These are phyloP conservation scores for Zosterops japonicus DNA, from an alignment of 2,113 vertebrate species.

Conservation along the genomic window DNA sequence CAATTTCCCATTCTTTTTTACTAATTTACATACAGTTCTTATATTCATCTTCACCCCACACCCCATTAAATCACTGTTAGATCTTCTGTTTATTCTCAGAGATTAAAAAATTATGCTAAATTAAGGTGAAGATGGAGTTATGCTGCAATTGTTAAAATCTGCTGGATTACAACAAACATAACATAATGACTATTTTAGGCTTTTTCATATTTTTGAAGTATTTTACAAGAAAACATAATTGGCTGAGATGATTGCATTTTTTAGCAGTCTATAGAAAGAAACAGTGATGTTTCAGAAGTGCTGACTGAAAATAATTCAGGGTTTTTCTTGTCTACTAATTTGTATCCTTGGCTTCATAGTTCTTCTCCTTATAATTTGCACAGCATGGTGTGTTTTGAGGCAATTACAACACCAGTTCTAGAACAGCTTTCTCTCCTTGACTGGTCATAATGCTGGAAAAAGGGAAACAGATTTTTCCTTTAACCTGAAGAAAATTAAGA, in stretches of 20 bases:
- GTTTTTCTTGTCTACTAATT: not conserved
- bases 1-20: not conserved
- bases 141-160: not conserved
- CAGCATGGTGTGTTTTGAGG: not conserved
- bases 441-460: not conserved
- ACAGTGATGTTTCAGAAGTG: not conserved
- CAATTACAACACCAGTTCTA: not conserved
- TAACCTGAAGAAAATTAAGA: not conserved
- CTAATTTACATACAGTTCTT: not conserved
- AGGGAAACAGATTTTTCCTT: not conserved
- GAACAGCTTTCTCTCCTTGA: not conserved
- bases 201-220: not conserved
- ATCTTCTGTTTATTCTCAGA: not conserved
- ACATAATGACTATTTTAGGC: not conserved
- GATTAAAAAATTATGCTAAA: not conserved
- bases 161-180: not conserved
- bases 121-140: not conserved
- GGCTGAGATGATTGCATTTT: not conserved
- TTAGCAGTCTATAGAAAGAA: not conserved
- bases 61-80: accelerated
- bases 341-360: not conserved
- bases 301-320: conserved; percentile 8
- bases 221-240: not conserved
- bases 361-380: conserved; percentile 20
- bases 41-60: not conserved